phyloP scores from a whole-genome alignment of 2,113 vertebrate genomes.

The Cyanocitta stelleri region DNA sequence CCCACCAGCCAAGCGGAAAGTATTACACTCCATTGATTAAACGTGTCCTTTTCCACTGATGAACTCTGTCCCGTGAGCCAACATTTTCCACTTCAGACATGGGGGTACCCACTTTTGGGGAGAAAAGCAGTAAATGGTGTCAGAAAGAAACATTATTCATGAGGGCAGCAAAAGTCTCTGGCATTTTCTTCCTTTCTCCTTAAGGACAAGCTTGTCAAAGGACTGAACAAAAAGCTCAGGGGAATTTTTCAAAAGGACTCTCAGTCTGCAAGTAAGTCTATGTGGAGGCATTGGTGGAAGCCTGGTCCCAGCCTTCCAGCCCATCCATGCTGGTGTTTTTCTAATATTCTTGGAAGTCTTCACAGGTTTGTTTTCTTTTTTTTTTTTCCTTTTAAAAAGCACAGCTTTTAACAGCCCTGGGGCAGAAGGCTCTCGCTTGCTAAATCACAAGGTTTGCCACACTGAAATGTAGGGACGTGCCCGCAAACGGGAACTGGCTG shows the following conservation, averaged over 20 bases:
- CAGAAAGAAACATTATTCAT: not conserved
- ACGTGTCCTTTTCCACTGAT: not conserved
- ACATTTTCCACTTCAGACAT: not conserved
- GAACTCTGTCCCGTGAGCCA: not conserved
- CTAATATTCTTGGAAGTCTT: conserved; percentile 16
- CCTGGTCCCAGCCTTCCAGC: not conserved
- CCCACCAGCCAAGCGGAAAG: not conserved
- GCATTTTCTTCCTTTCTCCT: not conserved
- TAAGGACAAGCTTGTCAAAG: not conserved
- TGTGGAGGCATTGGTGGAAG: not conserved
- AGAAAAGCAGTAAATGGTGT: not conserved
- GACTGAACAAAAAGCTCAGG: not conserved
- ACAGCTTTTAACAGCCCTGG: not conserved
- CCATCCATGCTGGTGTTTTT: not conserved
- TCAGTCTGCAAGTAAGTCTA: not conserved
- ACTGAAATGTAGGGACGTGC: conserved; percentile 56
- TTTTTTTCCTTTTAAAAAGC: not conserved
- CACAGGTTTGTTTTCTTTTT: not conserved
- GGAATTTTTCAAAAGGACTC: not conserved
- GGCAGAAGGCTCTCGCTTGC: conserved; percentile 44
- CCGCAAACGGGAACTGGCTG: conserved; percentile 57
- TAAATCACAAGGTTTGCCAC: conserved; percentile 56
- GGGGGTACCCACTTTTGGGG: not conserved
- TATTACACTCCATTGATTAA: not conserved
- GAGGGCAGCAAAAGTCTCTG: not conserved